Conservation (phyloP, 2,797 vertebrate species). For the Neolamprologus multifasciatus region DNA sequence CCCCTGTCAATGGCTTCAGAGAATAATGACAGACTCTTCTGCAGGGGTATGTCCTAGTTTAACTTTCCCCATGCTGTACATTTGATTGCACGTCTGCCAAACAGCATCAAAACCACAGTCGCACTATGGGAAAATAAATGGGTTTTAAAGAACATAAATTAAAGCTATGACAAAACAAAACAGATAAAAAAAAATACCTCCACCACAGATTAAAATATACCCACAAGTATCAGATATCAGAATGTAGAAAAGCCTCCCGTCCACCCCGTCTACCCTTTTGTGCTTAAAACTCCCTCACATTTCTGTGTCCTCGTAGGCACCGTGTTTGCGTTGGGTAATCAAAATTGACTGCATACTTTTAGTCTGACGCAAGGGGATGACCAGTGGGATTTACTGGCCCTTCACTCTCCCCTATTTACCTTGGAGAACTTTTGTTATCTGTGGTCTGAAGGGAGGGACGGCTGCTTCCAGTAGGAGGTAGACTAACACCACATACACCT, state of each 20-base stretch:
- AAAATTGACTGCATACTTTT: constrained; percentile 66
- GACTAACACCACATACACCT: constrained; percentile 61
- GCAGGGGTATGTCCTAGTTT: constrained; percentile 48
- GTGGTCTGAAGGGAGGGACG: constrained; percentile 38
- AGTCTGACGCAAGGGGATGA: constrained; percentile 58
- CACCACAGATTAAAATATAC: constrained; percentile 54
- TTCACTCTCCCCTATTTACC: constrained; percentile 58
- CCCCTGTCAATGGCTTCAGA: constrained; percentile 55
- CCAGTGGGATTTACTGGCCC: constrained; percentile 57
- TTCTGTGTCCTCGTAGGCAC: constrained; percentile 52
- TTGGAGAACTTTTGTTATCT: constrained; percentile 62
- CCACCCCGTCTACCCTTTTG: neutral
- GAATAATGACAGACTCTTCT: constrained; percentile 66
- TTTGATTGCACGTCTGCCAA: constrained; percentile 56
- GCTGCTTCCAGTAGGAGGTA: constrained; percentile 72
- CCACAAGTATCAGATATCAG: constrained; percentile 55
- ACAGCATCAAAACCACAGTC: constrained; percentile 54
- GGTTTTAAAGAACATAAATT: constrained; percentile 52
- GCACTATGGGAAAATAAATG: constrained; percentile 50
- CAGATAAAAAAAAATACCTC: constrained; percentile 22
- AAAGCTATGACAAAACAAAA: constrained; percentile 49
- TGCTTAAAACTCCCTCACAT: constrained; percentile 19
- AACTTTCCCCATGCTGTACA: constrained; percentile 56
- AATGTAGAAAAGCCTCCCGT: neutral
- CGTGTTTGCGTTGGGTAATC: constrained; percentile 65